phyloP scores from a whole-genome alignment of 2,888 invertebrate species.

The Entomobrya multifasciata region DNA sequence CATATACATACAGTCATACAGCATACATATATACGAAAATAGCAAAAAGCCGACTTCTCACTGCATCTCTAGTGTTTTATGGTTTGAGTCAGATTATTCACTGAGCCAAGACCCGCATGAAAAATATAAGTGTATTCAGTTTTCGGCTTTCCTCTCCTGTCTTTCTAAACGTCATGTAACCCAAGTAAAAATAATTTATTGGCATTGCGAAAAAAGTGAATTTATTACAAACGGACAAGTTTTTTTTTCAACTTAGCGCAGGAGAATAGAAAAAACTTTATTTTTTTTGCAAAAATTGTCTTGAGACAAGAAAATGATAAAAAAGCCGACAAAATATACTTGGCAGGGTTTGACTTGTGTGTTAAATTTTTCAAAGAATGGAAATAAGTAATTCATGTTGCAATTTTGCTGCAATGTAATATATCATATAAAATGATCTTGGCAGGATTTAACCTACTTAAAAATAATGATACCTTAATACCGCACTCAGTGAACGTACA shows the following conservation, averaged over 20 bases:
- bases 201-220: constrained; percentile 29
- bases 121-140: background rate
- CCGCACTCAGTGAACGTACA: too few relatives aligned
- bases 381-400: background rate
- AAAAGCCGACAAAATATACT: constrained; percentile 36
- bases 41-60: constrained; percentile 20
- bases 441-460: constrained; percentile 43
- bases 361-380: background rate
- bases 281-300: constrained; percentile 10
- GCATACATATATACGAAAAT: constrained; percentile 35
- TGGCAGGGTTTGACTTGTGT: constrained; percentile 25
- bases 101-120: constrained; percentile 33
- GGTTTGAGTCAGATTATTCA: constrained; percentile 1
- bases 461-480: background rate
- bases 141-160: constrained; percentile 22
- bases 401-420: constrained; percentile 27
- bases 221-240: constrained; percentile 27
- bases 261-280: background rate
- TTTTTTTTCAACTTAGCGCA: background rate
- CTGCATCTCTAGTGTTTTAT: background rate
- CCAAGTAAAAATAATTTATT: constrained; percentile 38
- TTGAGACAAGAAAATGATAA: constrained; percentile 29
- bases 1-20: too few relatives aligned
- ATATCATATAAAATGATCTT: constrained; percentile 18
- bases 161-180: constrained; percentile 16